Conservation (phyloP, 2,797 vertebrate species). For the Holocentrus rufus region DNA sequence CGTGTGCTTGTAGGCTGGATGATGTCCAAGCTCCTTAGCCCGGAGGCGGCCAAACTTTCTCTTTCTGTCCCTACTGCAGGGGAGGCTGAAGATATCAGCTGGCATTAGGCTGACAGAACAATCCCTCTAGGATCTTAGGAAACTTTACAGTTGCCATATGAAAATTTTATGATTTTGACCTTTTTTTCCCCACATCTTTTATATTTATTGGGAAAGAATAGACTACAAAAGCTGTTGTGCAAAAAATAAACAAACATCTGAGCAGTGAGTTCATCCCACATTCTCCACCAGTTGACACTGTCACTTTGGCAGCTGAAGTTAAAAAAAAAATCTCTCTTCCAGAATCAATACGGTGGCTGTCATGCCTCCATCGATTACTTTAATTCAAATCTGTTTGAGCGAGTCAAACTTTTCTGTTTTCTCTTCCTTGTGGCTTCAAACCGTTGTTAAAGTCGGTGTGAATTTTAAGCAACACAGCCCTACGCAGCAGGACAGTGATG, state of each 20-base stretch:
- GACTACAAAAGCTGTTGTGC: constrained; percentile 17
- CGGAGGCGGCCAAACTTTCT: constrained; percentile 62
- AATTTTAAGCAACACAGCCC: constrained; percentile 48
- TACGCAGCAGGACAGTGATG: constrained; percentile 62
- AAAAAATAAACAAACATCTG: constrained; percentile 46
- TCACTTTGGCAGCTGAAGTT: constrained; percentile 52
- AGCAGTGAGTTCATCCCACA: constrained; percentile 35
- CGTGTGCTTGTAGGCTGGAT: constrained; percentile 62
- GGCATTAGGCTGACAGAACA: constrained; percentile 64
- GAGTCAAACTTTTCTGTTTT: constrained; percentile 48
- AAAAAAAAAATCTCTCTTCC: constrained; percentile 34
- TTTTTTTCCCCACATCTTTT: constrained; percentile 58
- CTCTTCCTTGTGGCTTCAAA: constrained; percentile 43
- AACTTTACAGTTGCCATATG: constrained; percentile 49
- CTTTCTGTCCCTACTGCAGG: constrained; percentile 47
- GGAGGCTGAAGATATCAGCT: constrained; percentile 49
- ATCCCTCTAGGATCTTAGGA: constrained; percentile 56
- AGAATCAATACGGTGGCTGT: constrained; percentile 65
- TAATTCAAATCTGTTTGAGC: constrained; percentile 61
- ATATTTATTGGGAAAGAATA: constrained; percentile 56
- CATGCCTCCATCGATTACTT: constrained; percentile 60
- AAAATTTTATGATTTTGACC: constrained; percentile 64
- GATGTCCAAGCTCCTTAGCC: constrained; percentile 72
- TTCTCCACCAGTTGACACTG: constrained; percentile 37
- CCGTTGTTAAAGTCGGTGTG: constrained; percentile 52